These are phyloP conservation scores for Drosophila ustulata DNA, from an alignment of 2,888 invertebrate genomes.

Conservation along the genomic window DNA sequence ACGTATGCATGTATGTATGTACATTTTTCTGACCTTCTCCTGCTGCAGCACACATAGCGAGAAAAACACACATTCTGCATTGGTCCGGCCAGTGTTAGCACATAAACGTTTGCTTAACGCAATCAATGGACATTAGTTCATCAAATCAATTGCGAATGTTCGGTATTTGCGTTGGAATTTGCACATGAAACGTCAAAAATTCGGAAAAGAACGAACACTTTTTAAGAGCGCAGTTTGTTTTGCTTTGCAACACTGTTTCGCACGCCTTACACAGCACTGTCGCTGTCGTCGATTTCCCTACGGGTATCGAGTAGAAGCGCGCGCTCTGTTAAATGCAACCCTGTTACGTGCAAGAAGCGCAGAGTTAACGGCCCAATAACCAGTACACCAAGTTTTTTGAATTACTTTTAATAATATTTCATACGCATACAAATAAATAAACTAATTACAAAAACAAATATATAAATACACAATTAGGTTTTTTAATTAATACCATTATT, in stretches of 20 bases:
- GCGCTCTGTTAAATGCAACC: conserved; percentile 17
- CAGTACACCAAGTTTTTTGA: too few relatives aligned
- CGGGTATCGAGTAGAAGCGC: conserved; percentile 37
- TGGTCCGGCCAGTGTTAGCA: conserved; percentile 14
- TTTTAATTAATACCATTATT: too few relatives aligned
- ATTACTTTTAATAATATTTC: too few relatives aligned
- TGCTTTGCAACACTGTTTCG: conserved; percentile 60
- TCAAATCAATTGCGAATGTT: conserved; percentile 33
- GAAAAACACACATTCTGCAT: conserved; percentile 45
- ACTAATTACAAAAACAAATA: too few relatives aligned
- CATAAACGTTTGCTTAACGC: conserved; percentile 7
- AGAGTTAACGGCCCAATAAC: too few relatives aligned
- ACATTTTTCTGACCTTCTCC: conserved; percentile 76
- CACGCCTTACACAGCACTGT: conserved; percentile 47
- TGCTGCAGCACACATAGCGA: conserved; percentile 41
- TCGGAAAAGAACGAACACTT: conserved; percentile 63
- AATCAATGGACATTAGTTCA: conserved; percentile 25
- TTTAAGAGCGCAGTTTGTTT: conserved; percentile 54
- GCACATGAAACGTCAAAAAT: conserved; percentile 61
- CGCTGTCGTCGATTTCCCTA: conserved; percentile 9
- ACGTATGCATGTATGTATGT: conserved; percentile 58
- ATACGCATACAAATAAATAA: too few relatives aligned
- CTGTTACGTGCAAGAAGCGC: background rate
- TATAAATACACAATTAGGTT: too few relatives aligned
- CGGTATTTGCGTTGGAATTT: conserved; percentile 43